Conservation (phyloP, 2,888 invertebrate genomes). For the Agrochola litura region DNA sequence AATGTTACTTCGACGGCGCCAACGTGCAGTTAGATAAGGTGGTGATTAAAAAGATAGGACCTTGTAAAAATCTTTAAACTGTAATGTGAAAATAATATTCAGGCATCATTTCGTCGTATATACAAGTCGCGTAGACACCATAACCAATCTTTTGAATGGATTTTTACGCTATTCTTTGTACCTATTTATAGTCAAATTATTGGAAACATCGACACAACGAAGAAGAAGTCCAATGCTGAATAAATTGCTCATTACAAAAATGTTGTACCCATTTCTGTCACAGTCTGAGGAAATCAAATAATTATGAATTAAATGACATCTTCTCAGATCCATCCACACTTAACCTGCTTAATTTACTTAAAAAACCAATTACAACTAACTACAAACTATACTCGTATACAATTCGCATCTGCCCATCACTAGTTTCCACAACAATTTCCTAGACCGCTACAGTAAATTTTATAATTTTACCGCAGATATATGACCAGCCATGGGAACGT, state of each 20-base stretch:
- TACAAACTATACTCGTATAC: slow-evolving; percentile 18
- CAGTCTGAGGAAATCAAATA: background rate
- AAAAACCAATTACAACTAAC: slow-evolving; percentile 14
- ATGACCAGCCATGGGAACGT: slow-evolving; percentile 62
- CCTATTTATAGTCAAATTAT: background rate
- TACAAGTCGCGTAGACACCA: no score
- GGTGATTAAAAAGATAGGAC: background rate
- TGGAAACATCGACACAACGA: background rate
- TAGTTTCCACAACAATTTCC: slow-evolving; percentile 55
- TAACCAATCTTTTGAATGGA: background rate
- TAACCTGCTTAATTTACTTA: slow-evolving; percentile 9
- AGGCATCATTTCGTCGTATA: background rate
- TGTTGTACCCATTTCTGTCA: no score
- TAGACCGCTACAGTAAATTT: slow-evolving; percentile 64
- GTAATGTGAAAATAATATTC: background rate
- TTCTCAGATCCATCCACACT: background rate
- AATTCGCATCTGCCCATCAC: slow-evolving; percentile 54
- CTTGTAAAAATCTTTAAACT: background rate
- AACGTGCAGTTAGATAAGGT: background rate
- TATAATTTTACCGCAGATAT: slow-evolving; percentile 64
- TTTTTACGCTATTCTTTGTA: background rate
- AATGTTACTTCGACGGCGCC: background rate
- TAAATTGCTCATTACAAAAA: background rate
- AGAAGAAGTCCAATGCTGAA: background rate
- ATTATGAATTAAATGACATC: background rate